Evolutionary conservation across 1,140 invertebrate species (phyloP), one percentile per base, ranked within the genome.

Genomic region (Phenacoccus solenopsis): DNA sequence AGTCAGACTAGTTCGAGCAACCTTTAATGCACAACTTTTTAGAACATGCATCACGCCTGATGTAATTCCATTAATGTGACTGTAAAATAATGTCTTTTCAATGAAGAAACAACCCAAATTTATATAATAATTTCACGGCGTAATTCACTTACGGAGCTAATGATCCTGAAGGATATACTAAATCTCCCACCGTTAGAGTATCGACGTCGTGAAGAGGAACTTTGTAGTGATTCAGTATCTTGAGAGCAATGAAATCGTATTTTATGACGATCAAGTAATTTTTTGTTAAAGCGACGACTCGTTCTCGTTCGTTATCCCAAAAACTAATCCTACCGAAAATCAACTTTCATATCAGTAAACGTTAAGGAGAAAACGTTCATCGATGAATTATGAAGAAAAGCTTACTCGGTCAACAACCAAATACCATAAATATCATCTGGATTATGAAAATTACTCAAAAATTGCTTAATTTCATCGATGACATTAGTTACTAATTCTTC

Each of bases 301-400:
- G 83, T 77, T 94, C 91, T 74, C 89, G 88, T 76, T 94, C 91
- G 76, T 87, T 86, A 76, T 93, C 89, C 91, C 91, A 94, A 69
- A 91, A 80, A 77, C 89, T 91, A 74, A 94, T 91, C 78, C 89
- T 4, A 69, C 64, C 70, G 35, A 67, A 72, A 68, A 68, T 4
- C 38, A n/a, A 9, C 12, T 49, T 49, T 16, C 20, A 49, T 16
- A 49, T 49, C 38, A 49, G 13, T 49, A 32, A 16, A 4, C 38
- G 38, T n/a, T 2, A 49, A 49, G 5, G 13, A 2, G 2, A 49
- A 49, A 32, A 32, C 13, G 30, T 32, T 32, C 5, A 32, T 5
- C 13, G 13, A 32, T 32, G 5, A 7, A 32, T 32, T 32, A n/a
- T n/a, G n/a, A n/a, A n/a, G n/a, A n/a, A n/a, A n/a, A 5, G 20